Base-by-base conservation (phyloP, 2,797 vertebrate species). In the Rhodeus uyekii region DNA sequence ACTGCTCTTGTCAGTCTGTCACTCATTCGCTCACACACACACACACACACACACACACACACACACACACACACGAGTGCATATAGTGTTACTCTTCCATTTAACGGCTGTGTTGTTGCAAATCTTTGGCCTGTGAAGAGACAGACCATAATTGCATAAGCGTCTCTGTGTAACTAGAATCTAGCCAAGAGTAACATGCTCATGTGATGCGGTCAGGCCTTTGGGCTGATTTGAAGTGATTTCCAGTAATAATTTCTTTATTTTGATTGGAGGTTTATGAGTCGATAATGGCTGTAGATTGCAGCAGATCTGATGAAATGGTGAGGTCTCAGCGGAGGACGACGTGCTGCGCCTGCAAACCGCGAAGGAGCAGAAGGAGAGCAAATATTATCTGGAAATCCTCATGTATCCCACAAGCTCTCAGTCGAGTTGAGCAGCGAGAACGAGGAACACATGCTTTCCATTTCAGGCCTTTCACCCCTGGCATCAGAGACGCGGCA, bases 381-480 rank as follows among this genome's bases (percentile, higher is more conserved):
- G 58, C 46, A 67, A 81, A 81, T 71, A 77, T 77, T 81, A 73
- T 81, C 48, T 79, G 3, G 3, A 44, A 55, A 42, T 79, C 64
- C 64, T 78, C 34, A 58, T 78, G 74, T 80, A 78, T 55, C 82
- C 81, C 78, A 76, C 79, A 78, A 83, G 73, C 81, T 78, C 76
- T 69, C 67, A 32, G 74, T 63, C 46, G 38, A 64, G 63, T 81
- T 19, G 60, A 65, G 58, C 38, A 42, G 68, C 0, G 63, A 63
- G 65, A 77, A 71, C 19, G 65, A 39, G 53, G 32, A 72, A 72
- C 81, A 78, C 74, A 50, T 83, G 75, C 44, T 77, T 83, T 60
- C 60, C 76, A 83, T 83, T 44, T 32, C 7, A 69, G 48, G 7
- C n/a, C 36, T 29, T 79, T 79, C 48, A 69, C 36, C 63, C 64